Evolutionary conservation across 2,113 vertebrate genomes (phyloP).

Genomic region (Prionailurus viverrinus): DNA sequence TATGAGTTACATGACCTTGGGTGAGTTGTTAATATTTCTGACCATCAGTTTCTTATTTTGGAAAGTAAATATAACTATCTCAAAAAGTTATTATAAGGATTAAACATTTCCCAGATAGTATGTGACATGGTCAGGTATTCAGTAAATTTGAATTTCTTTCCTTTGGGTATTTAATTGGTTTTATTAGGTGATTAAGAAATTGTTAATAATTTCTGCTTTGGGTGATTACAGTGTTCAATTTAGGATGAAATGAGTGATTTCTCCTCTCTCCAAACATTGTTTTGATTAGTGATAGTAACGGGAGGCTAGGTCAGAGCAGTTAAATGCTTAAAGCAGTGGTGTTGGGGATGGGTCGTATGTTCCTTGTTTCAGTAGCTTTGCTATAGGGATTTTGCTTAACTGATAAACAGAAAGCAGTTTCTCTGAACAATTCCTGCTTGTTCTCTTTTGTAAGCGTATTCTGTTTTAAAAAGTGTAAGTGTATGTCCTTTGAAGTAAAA

Average conservation of each 20-base stretch:
- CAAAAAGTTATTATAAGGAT: background rate
- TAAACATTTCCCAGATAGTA: background rate
- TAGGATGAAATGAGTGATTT: background rate
- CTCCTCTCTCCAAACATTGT: background rate
- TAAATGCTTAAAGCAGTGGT: background rate
- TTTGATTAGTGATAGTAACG: background rate
- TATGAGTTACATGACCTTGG: background rate
- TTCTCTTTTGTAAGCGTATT: background rate
- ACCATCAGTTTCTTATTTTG: constrained; percentile 26
- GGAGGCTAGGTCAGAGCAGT: background rate
- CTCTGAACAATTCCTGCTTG: constrained; percentile 17
- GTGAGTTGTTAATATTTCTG: constrained; percentile 2
- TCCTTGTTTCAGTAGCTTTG: background rate
- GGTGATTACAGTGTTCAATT: background rate
- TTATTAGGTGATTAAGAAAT: background rate
- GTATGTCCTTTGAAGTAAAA: constrained; percentile 44
- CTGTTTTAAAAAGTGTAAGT: background rate
- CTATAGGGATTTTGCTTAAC: background rate
- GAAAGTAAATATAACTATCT: constrained; percentile 10
- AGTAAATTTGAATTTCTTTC: background rate
- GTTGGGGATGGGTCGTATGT: background rate
- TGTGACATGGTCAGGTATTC: background rate
- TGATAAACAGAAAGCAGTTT: background rate
- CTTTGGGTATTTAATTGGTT: background rate
- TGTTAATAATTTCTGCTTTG: constrained; percentile 42